Conservation (phyloP, 2,797 vertebrate species). For the Syngnathus rostellatus region DNA sequence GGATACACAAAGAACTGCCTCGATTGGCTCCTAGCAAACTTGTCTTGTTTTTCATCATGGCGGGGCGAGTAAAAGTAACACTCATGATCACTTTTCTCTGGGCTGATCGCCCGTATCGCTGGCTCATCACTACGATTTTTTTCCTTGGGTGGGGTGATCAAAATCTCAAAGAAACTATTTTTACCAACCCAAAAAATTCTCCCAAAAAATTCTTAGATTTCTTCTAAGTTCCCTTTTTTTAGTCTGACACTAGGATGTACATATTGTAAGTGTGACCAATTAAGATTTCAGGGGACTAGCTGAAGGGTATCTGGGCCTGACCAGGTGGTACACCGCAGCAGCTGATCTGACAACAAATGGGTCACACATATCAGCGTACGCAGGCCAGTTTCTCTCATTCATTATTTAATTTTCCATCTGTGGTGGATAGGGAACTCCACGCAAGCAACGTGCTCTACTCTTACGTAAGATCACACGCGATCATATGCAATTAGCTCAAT, state of each 20-base stretch:
- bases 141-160: too few species aligned
- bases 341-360: neutral
- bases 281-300: too few species aligned
- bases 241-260: too few species aligned
- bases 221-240: too few species aligned
- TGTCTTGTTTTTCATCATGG: conserved; percentile 1
- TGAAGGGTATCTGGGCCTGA: neutral
- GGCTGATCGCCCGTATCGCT: neutral
- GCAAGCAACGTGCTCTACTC: conserved; percentile 5
- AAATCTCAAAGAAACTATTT: too few species aligned
- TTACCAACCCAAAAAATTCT: too few species aligned
- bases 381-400: conserved; percentile 12
- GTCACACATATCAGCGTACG: neutral
- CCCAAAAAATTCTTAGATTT: too few species aligned
- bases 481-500: neutral
- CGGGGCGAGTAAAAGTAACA: neutral
- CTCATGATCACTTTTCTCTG: neutral
- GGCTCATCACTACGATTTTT: neutral
- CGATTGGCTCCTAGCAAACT: neutral
- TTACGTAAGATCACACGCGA: conserved; percentile 25
- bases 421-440: conserved; percentile 4
- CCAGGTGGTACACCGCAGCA: neutral
- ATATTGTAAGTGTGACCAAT: too few species aligned
- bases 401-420: conserved; percentile 40
- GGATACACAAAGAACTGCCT: conserved; percentile 11